A percentile compares a stretch with the other conserved stretches of the same genome.
These are phyloP conservation scores for Heterodera schachtii DNA, from an alignment of 1,140 invertebrate species.

Conservation along the genomic window DNA sequence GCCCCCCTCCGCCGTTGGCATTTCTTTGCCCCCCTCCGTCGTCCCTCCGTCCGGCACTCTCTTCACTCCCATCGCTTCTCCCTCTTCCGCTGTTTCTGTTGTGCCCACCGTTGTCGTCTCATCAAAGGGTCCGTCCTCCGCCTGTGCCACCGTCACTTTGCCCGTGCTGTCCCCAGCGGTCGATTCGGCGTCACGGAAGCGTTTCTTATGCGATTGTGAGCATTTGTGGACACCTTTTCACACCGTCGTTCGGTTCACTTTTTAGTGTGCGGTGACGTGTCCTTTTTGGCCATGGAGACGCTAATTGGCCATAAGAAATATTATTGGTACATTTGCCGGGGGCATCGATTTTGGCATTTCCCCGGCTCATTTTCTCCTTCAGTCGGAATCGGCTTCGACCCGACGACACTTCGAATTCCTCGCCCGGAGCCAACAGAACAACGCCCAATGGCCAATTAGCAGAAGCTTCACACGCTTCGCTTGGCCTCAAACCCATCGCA, in stretches of 20 bases:
- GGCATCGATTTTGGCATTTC: too few relatives aligned
- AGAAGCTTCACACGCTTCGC: too few relatives aligned
- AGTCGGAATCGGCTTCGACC: constrained; percentile 8
- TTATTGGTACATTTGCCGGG: constrained; percentile 13
- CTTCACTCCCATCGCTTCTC: neutral
- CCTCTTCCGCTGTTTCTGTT: neutral
- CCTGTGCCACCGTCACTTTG: neutral
- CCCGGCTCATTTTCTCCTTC: neutral
- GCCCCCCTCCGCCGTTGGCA: neutral
- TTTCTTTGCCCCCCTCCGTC: neutral
- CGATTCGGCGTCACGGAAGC: constrained; percentile 12
- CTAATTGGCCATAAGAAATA: constrained; percentile 20
- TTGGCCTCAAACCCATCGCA: too few relatives aligned
- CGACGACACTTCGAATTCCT: neutral
- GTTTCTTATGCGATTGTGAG: constrained; percentile 25
- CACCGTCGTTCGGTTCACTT: neutral
- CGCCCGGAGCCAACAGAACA: too few relatives aligned
- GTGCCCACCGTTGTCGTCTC: neutral
- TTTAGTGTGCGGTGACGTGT: constrained; percentile 27
- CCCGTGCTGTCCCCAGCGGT: neutral
- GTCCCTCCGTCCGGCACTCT: too few relatives aligned
- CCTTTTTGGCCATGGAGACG: constrained; percentile 25
- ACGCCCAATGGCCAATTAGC: too few relatives aligned
- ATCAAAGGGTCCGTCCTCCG: neutral
- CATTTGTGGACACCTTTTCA: neutral